Evolutionary conservation across 2,797 vertebrate genomes (phyloP).

Genomic region (Macropus fuliginosus): DNA sequence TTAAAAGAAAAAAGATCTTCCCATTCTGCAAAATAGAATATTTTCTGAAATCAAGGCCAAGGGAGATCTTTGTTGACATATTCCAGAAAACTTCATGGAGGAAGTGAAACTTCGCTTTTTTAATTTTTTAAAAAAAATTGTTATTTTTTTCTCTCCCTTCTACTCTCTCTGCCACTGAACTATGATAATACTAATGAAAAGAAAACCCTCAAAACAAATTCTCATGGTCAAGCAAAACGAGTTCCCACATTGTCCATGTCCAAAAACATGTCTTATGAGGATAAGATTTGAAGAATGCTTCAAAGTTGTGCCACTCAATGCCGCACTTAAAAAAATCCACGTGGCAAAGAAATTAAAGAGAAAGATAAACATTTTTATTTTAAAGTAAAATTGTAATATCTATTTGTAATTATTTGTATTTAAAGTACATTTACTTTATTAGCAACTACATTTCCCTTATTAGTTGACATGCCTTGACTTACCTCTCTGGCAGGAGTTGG

Average conservation of each 20-base stretch:
- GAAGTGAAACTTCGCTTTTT: no score
- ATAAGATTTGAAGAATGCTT: background rate
- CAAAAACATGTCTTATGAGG: background rate
- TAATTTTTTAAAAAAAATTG: background rate
- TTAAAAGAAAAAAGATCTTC: no score
- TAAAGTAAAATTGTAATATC: background rate
- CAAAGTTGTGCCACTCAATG: background rate
- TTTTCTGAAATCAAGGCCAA: no score
- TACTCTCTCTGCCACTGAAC: background rate
- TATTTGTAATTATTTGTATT: background rate
- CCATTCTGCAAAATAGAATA: no score
- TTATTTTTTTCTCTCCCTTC: background rate
- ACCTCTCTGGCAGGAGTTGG: background rate
- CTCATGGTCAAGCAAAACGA: background rate
- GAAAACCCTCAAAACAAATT: background rate
- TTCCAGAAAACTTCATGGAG: no score
- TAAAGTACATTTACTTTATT: background rate
- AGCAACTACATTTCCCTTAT: background rate
- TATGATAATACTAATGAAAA: background rate
- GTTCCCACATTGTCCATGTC: background rate
- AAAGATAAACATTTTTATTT: background rate
- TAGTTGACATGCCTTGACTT: background rate
- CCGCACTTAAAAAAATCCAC: background rate
- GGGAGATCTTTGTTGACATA: no score
- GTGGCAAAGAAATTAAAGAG: background rate